Evolutionary conservation across 2,113 vertebrate species (phyloP).

Genomic region (Paratilapia polleni): DNA sequence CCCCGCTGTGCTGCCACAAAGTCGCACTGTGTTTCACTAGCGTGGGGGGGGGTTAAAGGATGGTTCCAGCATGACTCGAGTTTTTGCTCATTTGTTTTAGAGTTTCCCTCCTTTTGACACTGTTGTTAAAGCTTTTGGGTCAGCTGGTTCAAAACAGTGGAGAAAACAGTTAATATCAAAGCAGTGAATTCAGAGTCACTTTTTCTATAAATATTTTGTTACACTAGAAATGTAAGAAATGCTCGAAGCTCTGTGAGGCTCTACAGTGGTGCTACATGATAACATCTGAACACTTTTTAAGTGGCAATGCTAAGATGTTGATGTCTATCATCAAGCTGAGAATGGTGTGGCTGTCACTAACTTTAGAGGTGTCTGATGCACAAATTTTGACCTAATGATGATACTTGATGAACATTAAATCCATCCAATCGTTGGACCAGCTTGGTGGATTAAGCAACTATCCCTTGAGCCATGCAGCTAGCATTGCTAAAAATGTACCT

Average conservation of each 20-base stretch:
- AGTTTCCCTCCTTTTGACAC: neutral
- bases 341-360: neutral
- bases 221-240: neutral
- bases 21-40: neutral
- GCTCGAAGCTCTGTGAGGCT: neutral
- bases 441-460: neutral
- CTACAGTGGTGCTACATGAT: neutral
- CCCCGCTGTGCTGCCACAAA: neutral
- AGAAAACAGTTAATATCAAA: neutral
- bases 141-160: neutral
- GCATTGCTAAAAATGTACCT: neutral
- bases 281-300: neutral
- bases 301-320: neutral
- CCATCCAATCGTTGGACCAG: neutral
- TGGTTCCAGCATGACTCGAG: conserved; percentile 49
- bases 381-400: neutral
- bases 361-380: neutral
- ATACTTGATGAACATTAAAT: neutral
- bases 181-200: neutral
- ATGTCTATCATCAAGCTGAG: neutral
- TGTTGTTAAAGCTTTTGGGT: neutral
- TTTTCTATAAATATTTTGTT: neutral
- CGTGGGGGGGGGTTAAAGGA: conserved; percentile 3
- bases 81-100: neutral
- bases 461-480: neutral